Conservation (phyloP, 2,797 vertebrate species). For the Lutra lutra region DNA sequence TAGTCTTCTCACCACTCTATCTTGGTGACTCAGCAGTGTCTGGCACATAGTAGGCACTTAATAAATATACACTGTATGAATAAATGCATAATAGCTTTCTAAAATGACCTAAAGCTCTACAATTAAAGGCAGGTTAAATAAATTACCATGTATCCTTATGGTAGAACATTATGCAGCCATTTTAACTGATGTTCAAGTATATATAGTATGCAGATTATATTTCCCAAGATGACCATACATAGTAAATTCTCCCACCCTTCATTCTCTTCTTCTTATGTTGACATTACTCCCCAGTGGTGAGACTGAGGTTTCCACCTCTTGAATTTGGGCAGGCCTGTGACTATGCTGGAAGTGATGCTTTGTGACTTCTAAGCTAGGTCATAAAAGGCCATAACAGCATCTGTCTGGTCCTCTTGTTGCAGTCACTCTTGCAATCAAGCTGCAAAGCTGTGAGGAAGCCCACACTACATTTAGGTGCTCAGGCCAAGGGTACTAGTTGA, state of each 20-base stretch:
- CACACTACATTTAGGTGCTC: neutral
- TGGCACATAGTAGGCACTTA: neutral
- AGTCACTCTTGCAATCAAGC: neutral
- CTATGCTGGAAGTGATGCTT: neutral
- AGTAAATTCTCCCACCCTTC: neutral
- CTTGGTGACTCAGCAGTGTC: neutral
- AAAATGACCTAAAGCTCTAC: neutral
- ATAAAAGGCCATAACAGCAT: neutral
- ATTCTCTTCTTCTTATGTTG: conserved; percentile 15
- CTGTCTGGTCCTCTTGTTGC: neutral
- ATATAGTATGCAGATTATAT: neutral
- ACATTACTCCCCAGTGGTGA: neutral
- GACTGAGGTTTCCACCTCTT: neutral
- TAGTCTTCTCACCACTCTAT: neutral
- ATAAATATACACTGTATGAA: neutral
- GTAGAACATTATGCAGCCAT: conserved; percentile 23
- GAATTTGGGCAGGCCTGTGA: neutral
- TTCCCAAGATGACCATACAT: neutral
- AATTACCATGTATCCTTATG: neutral
- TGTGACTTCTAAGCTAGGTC: conserved; percentile 33
- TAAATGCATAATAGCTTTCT: neutral
- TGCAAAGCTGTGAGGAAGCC: neutral
- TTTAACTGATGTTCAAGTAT: neutral
- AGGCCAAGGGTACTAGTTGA: neutral
- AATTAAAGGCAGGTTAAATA: conserved; percentile 30